phyloP scores from a whole-genome alignment of 2,888 invertebrate species.

The Alsophila aescularia region DNA sequence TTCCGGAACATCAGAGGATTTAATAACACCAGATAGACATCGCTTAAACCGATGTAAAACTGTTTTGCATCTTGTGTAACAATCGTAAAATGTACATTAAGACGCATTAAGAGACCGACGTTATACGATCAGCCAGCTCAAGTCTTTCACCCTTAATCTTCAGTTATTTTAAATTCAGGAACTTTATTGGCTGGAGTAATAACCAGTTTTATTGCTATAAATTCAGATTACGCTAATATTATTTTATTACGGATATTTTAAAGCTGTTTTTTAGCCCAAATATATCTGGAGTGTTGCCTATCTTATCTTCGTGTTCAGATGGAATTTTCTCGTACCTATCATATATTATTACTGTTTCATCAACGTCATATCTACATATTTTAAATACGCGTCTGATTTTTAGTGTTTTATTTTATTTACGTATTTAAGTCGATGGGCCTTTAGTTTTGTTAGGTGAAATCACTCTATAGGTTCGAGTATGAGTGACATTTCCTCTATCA shows the following conservation, averaged over 20 bases:
- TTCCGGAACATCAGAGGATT: slow-evolving; percentile 80
- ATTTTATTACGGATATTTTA: slow-evolving; percentile 72
- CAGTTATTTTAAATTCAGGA: slow-evolving; percentile 78
- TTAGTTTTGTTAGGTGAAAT: slow-evolving; percentile 57
- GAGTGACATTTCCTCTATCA: slow-evolving; percentile 60
- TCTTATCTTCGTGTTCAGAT: slow-evolving; percentile 62
- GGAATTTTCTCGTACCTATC: slow-evolving; percentile 51
- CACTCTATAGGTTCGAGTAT: slow-evolving; percentile 52
- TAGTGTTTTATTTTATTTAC: slow-evolving; percentile 42
- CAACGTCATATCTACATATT: slow-evolving; percentile 44
- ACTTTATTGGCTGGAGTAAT: slow-evolving; percentile 79
- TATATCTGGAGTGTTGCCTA: slow-evolving; percentile 56
- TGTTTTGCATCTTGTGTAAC: slow-evolving; percentile 79
- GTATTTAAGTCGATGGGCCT: slow-evolving; percentile 49
- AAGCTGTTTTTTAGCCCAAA: slow-evolving; percentile 61
- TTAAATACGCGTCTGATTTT: slow-evolving; percentile 41
- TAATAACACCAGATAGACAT: slow-evolving; percentile 81
- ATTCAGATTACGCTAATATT: slow-evolving; percentile 77
- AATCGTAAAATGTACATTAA: slow-evolving; percentile 84
- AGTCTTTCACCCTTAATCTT: slow-evolving; percentile 79
- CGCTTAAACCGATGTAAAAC: slow-evolving; percentile 80
- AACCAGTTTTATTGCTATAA: slow-evolving; percentile 77
- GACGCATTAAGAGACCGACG: slow-evolving; percentile 77
- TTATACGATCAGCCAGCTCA: slow-evolving; percentile 65
- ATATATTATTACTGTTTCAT: too few species aligned